Evolutionary conservation across 2,797 vertebrate species (phyloP).

Genomic region (Mus minutoides): DNA sequence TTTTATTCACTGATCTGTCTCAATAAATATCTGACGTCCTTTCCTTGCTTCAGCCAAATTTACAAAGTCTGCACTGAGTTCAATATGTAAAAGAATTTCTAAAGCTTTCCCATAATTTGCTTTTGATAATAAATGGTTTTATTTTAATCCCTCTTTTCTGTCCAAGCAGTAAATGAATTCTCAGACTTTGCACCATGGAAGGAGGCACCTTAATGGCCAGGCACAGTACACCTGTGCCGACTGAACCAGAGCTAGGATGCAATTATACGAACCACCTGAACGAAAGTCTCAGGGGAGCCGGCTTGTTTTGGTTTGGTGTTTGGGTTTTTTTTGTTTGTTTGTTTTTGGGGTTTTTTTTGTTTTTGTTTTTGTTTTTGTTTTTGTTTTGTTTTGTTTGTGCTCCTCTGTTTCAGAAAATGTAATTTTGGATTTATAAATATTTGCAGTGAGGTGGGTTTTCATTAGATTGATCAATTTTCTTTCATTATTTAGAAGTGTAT

Average conservation of each 20-base stretch:
- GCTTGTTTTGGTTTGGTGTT: background rate
- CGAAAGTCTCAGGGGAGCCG: background rate
- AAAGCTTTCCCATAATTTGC: constrained; percentile 3
- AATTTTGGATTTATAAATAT: constrained; percentile 43
- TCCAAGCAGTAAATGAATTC: constrained; percentile 21
- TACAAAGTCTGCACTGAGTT: constrained; percentile 34
- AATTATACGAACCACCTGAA: background rate
- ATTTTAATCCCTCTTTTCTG: background rate
- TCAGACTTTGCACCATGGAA: background rate
- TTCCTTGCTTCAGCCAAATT: background rate
- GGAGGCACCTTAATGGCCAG: background rate
- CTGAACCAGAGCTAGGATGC: constrained; percentile 27
- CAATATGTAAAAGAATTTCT: background rate
- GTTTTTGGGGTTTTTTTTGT: background rate
- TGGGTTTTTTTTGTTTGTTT: too few species aligned
- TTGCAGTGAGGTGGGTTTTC: constrained; percentile 30
- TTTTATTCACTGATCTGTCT: background rate
- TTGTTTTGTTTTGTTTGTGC: background rate
- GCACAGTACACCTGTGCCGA: background rate
- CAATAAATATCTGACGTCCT: background rate
- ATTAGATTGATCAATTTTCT: constrained; percentile 3
- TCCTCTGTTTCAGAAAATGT: constrained; percentile 28
- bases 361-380: background rate
- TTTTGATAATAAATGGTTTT: constrained; percentile 41
- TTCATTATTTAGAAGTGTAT: constrained; percentile 16